Evolutionary conservation across 2,797 vertebrate species (phyloP).

Genomic region (Epinephelus coioides): DNA sequence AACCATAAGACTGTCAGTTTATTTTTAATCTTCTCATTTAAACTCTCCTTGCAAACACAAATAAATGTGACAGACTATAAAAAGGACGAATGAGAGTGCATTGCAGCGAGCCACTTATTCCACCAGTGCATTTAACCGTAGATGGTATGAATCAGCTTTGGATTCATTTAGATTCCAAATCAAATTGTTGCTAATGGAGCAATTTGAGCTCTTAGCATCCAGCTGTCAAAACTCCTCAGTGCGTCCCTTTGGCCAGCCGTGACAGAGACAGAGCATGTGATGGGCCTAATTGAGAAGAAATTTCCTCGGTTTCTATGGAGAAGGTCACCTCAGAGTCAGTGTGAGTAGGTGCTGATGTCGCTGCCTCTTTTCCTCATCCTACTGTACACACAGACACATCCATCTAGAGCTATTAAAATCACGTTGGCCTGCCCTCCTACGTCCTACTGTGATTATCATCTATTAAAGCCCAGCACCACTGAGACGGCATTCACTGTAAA

Average conservation of each 20-base stretch:
- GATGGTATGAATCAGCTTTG: conserved; percentile 24
- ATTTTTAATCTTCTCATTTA: conserved; percentile 25
- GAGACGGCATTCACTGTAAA: conserved; percentile 49
- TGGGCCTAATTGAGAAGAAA: conserved; percentile 84
- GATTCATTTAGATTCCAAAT: conserved; percentile 64
- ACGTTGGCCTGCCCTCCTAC: conserved; percentile 55
- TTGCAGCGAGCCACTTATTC: conserved; percentile 26
- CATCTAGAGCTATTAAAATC: conserved; percentile 74
- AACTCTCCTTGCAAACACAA: conserved; percentile 42
- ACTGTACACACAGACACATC: conserved; percentile 61
- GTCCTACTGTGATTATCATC: conserved; percentile 75
- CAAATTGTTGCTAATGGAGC: conserved; percentile 78
- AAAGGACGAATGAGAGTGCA: conserved; percentile 19
- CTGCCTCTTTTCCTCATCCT: conserved; percentile 52
- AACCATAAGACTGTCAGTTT: conserved; percentile 26
- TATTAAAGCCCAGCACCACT: conserved; percentile 68
- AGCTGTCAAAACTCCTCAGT: conserved; percentile 78
- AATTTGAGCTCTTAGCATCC: conserved; percentile 80
- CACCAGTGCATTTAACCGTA: conserved; percentile 42
- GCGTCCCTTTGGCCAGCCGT: conserved; percentile 60
- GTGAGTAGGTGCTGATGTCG: conserved; percentile 63
- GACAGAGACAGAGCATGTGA: conserved; percentile 72
- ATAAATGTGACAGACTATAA: conserved; percentile 33
- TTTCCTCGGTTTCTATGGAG: conserved; percentile 73
- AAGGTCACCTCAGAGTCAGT: conserved; percentile 76